Evolutionary conservation across 2,888 invertebrate genomes (phyloP), one percentile per base, ranked within the genome.

Genomic region (Colletes collaris): DNA sequence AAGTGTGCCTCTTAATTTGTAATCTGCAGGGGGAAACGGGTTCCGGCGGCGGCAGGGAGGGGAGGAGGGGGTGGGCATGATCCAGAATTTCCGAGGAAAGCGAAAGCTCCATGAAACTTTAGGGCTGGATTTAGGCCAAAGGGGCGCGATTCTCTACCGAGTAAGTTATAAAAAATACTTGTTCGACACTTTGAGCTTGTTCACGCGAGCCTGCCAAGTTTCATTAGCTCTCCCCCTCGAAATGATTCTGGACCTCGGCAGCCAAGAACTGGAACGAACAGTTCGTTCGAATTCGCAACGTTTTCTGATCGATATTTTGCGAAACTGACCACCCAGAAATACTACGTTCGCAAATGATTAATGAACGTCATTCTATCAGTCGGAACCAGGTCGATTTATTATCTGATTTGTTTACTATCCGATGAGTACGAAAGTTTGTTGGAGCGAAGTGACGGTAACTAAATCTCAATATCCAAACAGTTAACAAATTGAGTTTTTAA

Each of bases 111-210:
- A 10, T 52, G 50, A 65, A 59, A 65, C 60, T 68, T 65, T 52
- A n/a, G 63, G 79, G 73, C 49, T 65, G 50, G 2, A 10, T 56
- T 49, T 68, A 68, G 69, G 60, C 62, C 65, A 37, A 13, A 59
- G 56, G 50, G 56, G 58, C 63, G 37, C 60, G 56, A 62, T 56
- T 68, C 60, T 55, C 56, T 67, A 75, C 40, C 71, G 56, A 60
- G 59, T 35, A 35, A 49, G 19, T 73, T 82, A 71, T 83, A 80
- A 81, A 81, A 81, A 81, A 81, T 81, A 81, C 50, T 50, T 59
- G 52, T 62, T 73, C 46, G 37, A 65, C 53, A 55, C 16, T 63
- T 67, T 78, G 78, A 78, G 79, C 79, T 72, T 72, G 56, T 62
- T 60, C 55, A 46, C 44, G 52, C 74, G 11, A 56, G 46, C 63